Base-by-base conservation (phyloP, 2,113 vertebrate species). In the Mus pahari region DNA sequence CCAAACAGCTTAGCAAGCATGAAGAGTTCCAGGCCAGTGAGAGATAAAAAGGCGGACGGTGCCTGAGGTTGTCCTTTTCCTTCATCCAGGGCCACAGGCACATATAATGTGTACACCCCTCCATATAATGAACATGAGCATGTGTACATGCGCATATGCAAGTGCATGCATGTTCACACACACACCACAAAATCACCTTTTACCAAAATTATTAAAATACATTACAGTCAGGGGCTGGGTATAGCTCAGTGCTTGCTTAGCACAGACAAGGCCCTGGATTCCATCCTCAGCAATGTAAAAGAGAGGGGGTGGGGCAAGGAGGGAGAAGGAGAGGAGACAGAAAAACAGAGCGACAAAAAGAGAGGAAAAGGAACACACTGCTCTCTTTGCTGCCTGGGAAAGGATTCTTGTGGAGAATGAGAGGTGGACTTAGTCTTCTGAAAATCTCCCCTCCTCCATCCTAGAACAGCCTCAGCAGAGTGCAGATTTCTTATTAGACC, bases 401-500 rank as follows among this genome's bases (percentile, higher is more conserved):
- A 24, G 14, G 33, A 45, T 10, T 45, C 60, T 89, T 39, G 1
- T 13, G 42, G 74, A 28, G 64, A 90, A 75, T 77, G 55, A 86
- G 39, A 89, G 45, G 39, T 77, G n/a, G 86, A 50, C 45, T 89
- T 70, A 5, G 89, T 78, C 28, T 68, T 91, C 78, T 50, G 58
- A 90, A 48, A 42, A 45, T 24, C 22, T 16, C 4, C 88, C 24
- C 31, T 19, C 16, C 75, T 68, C 8, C 20, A 31, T 36, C 19
- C 36, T 50, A 33, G 22, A 78, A 94, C 31, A 83, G 62, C 26
- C 70, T 62, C 16, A 10, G 50, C 9, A 0, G 58, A 64, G 64
- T 92, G 42, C 87, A n/a, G 26, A 16, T n/a, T 94, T 64, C 53
- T 64, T 50, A 58, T 89, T 64, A 84, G 88, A 62, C 39, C 45